A percentile compares a stretch with the other conserved stretches of the same genome.
Evolutionary conservation across 2,113 vertebrate genomes (phyloP).

Genomic region (Acanthochromis polyacanthus): DNA sequence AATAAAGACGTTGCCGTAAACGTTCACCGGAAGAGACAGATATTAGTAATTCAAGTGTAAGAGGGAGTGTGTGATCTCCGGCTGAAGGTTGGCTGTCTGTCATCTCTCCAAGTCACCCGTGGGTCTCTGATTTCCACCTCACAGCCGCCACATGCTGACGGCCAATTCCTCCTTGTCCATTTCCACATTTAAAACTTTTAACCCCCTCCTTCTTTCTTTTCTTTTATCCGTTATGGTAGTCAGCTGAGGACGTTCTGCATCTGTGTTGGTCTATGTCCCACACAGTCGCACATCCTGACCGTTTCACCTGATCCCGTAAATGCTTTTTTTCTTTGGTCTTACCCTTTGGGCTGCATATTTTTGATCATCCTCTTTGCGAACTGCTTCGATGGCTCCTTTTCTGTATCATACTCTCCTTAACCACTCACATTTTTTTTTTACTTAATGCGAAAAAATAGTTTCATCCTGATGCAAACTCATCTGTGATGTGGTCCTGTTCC

Average conservation of each 20-base stretch:
- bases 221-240: constrained; percentile 40
- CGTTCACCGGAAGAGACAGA: constrained; percentile 32
- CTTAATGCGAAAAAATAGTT: constrained; percentile 36
- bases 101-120: constrained; percentile 30
- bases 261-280: constrained; percentile 58
- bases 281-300: constrained; percentile 44
- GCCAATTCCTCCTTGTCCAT: background rate
- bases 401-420: constrained; percentile 19
- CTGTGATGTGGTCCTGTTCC: constrained; percentile 13
- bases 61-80: constrained; percentile 45
- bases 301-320: constrained; percentile 69
- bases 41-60: constrained; percentile 51
- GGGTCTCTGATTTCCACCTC: constrained; percentile 46
- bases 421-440: constrained; percentile 17
- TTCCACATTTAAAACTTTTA: constrained; percentile 25
- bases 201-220: background rate
- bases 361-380: constrained; percentile 45
- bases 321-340: constrained; percentile 60
- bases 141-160: constrained; percentile 27
- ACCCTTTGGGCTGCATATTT: constrained; percentile 54
- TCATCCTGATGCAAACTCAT: constrained; percentile 46
- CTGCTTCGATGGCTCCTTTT: constrained; percentile 2
- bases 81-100: constrained; percentile 57
- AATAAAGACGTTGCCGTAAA: constrained; percentile 23
- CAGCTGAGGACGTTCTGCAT: constrained; percentile 17